Conservation (phyloP, 1,140 invertebrate species). For the Diabrotica undecimpunctata region DNA sequence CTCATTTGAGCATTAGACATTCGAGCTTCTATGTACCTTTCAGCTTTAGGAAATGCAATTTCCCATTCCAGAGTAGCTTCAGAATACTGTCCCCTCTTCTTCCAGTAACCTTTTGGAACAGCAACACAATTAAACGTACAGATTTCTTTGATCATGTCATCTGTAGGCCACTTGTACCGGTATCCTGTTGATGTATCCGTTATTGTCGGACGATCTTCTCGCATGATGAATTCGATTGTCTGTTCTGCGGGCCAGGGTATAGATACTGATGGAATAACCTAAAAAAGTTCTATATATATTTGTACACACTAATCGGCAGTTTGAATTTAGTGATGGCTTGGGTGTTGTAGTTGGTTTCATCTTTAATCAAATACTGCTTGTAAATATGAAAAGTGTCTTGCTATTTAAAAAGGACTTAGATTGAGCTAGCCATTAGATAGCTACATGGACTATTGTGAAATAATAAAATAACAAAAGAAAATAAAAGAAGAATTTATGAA, state of each 20-base stretch:
- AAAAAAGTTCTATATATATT: slow-evolving; percentile 18
- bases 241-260: slow-evolving; percentile 37
- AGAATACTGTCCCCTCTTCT: slow-evolving; percentile 55
- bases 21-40: slow-evolving; percentile 66
- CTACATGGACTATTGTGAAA: no score
- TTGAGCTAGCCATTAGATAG: no score
- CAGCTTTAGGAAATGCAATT: slow-evolving; percentile 67
- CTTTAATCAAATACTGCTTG: background rate
- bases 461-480: no score
- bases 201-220: slow-evolving; percentile 35
- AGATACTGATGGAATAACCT: slow-evolving; percentile 37
- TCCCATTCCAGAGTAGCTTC: slow-evolving; percentile 68
- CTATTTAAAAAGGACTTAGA: no score
- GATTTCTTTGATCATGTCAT: slow-evolving; percentile 60
- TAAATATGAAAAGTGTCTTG: background rate
- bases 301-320: background rate
- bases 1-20: slow-evolving; percentile 63
- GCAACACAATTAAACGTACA: slow-evolving; percentile 64
- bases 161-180: slow-evolving; percentile 63
- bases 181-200: slow-evolving; percentile 28
- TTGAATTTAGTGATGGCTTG: background rate
- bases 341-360: background rate
- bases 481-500: no score
- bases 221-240: slow-evolving; percentile 32
- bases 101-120: slow-evolving; percentile 62